Evolutionary conservation across 2,888 invertebrate genomes (phyloP), one percentile per base, ranked within the genome.

Genomic region (Auanema sp.): DNA sequence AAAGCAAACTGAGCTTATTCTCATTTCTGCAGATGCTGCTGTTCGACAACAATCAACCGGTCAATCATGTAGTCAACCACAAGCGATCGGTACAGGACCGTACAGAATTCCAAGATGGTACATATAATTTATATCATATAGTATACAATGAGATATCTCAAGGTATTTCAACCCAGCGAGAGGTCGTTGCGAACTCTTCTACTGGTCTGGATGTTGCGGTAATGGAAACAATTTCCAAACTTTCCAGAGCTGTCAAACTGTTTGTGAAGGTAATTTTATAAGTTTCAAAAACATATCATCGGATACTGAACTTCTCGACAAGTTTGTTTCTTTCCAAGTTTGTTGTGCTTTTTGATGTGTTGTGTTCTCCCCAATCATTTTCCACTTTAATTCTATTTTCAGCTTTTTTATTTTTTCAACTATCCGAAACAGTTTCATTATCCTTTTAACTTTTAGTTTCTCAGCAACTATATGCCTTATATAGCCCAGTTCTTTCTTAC

Each of bases 181-280:
- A 10, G 67, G 69, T 47, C 76, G 79, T 24, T 84, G 84, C 65
- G 83, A 84, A 62, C 72, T 83, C 21, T 84, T 84, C 71, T 83
- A 84, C 66, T 84, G 84, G 79, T 80, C 80, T 6, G 84, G 84
- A 24, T 84, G 84, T 66, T 84, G 79, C 65, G 81, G 79, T 61
- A 83, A 83, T 66, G 76, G 75, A 63, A 83, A 83, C 75, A 83
- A 83, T 71, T 83, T 83, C 76, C 78, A 79, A 52, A 79, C 79
- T 18, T 79, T 77, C 72, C 79, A 84, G 56, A 67, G 73, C 12
- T 83, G 83, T 55, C 80, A 82, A 64, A 68, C 75, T 41, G 61
- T 76, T 24, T 83, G 83, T 60, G 82, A 83, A 79, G 81, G 83
- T 83, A 52, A 60, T 62, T 66, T 55, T 24, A 12, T 24, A 51